Base-by-base conservation (phyloP, 92 coral and sea anemone species). In the Plumapathes pennacea region DNA sequence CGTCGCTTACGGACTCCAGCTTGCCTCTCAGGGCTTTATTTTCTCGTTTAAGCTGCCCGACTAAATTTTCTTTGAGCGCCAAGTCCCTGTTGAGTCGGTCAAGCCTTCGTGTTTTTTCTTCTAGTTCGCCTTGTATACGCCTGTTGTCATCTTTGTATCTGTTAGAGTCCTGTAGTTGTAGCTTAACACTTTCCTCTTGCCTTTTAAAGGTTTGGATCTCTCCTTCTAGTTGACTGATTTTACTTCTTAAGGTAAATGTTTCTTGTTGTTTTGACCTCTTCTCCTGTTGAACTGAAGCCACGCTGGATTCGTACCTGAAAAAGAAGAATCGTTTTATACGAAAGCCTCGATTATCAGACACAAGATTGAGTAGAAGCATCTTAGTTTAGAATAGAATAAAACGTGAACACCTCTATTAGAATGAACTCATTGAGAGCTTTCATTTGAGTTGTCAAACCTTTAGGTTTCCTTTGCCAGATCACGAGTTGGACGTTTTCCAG, bases 41-140 rank as follows among this genome's bases (percentile, higher is more conserved):
- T 36, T 92, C 98, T 62, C 81, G 65, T 33, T 92, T 89, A 38
- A 82, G 64, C 46, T 80, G 92, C 30, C 84, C 80, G 18, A 83
- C 46, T 2, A 85, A 67, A 29, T 60, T 64, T 32, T 74, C 89
- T 48, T 76, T 88, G 26, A 49, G 29, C 8, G 46, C 38, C 20
- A 62, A 20, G n/a, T 72, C 96, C 64, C 69, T 86, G 14, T 40
- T 76, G 20, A 80, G 51, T 33, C 82, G 71, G n/a, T 85, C 86
- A 5, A 92, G 43, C 54, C 76, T 81, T 20, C 76, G 81, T 3
- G 51, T 44, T 39, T 66, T 74, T 23, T 88, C 90, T 19, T 84
- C 85, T 18, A 88, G 43, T 5, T 92, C 96, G 46, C 75, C 74
- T 56, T 69, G 76, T 15, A 80, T 29, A 26, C 59, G 62, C 4